Percentiles rank a stretch among this genome's conserved stretches.
Conservation (phyloP, 2,888 invertebrate species). For the Dastarcus helophoroides region DNA sequence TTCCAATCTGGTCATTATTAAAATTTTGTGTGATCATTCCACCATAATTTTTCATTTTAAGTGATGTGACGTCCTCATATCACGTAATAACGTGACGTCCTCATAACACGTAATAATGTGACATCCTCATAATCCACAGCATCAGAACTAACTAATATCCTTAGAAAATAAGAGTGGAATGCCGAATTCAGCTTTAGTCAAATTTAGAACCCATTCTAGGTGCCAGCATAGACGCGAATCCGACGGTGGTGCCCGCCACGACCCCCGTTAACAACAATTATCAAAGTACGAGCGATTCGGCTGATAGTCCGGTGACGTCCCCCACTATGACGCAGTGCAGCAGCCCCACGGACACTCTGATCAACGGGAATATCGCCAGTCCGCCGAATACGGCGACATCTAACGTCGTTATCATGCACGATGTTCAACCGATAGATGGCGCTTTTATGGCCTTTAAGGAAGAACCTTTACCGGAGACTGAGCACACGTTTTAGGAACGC, state of each 20-base stretch:
- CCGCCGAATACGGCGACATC: slow-evolving; percentile 29
- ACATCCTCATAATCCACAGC: no score
- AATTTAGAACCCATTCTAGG: slow-evolving; percentile 27
- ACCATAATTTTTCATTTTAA: no score
- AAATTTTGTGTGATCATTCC: no score
- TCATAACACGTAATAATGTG: no score
- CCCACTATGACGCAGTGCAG: slow-evolving; percentile 32
- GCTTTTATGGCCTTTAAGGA: slow-evolving; percentile 40
- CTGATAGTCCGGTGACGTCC: slow-evolving; percentile 43
- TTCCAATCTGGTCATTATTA: no score
- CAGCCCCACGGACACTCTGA: slow-evolving; percentile 34
- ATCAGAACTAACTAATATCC: no score
- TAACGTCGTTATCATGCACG: slow-evolving; percentile 39
- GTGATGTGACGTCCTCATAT: no score
- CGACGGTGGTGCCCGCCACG: slow-evolving; percentile 26
- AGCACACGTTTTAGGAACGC: slow-evolving; percentile 29
- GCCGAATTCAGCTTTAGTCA: slow-evolving; percentile 8
- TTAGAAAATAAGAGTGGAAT: no score
- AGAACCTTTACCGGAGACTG: slow-evolving; percentile 42
- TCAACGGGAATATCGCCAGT: slow-evolving; percentile 35
- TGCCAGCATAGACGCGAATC: slow-evolving; percentile 37
- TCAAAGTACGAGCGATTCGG: slow-evolving; percentile 44
- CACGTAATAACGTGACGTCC: no score
- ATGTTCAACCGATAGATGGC: slow-evolving; percentile 36
- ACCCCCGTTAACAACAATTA: slow-evolving; percentile 37